A percentile compares a stretch with the other conserved stretches of the same genome.
Evolutionary conservation across 2,888 invertebrate species (phyloP).

Genomic region (Tanypteryx hageni): DNA sequence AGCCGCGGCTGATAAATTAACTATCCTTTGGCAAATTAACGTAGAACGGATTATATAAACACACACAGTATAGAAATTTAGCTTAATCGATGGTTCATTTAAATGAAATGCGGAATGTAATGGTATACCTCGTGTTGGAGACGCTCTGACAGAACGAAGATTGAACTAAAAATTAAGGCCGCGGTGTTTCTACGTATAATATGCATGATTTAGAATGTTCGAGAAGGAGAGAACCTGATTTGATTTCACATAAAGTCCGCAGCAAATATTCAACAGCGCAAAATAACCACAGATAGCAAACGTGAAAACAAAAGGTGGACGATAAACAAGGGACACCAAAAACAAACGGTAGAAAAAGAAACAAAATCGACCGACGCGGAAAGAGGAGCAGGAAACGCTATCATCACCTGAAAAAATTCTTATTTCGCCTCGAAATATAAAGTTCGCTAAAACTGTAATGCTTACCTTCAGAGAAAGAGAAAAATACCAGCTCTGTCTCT

Average conservation of each 20-base stretch:
- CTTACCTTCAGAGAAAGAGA: conserved; percentile 13
- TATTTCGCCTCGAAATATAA: not conserved
- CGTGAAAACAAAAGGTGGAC: not conserved
- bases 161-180: too few species aligned
- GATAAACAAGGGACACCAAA: not conserved
- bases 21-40: not conserved
- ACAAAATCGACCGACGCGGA: not conserved
- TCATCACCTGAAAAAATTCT: not conserved
- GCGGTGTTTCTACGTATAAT: too few species aligned
- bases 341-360: not conserved
- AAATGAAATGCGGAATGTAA: not conserved
- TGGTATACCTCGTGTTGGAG: not conserved
- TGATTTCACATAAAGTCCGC: too few species aligned
- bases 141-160: too few species aligned
- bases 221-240: too few species aligned
- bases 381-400: not conserved
- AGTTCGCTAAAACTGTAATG: not conserved
- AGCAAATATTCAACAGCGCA: too few species aligned
- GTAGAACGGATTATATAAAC: not conserved
- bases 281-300: not conserved
- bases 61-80: not conserved
- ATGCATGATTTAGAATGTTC: too few species aligned
- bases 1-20: not conserved
- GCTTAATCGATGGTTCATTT: not conserved
- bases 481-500: not conserved